Percentiles rank a stretch among this genome's conserved stretches.
Conservation (phyloP, 2,113 vertebrate species). For the Petroica traversi region DNA sequence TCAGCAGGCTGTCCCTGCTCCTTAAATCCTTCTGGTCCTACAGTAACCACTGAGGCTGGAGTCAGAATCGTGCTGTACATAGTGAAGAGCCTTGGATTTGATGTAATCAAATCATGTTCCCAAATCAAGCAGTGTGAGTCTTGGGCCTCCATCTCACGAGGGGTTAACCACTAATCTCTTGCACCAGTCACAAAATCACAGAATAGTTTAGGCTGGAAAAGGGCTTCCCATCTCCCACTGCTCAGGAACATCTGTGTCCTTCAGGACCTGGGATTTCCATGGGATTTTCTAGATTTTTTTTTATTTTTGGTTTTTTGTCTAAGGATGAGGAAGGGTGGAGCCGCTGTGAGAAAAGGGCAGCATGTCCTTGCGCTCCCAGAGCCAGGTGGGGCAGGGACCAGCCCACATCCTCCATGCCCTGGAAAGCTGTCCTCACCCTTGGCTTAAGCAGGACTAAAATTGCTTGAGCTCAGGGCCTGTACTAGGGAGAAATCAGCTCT, state of each 20-base stretch:
- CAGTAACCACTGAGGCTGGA: neutral
- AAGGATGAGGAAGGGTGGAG: neutral
- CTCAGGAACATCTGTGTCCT: neutral
- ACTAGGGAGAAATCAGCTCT: neutral
- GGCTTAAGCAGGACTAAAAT: neutral
- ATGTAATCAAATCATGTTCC: neutral
- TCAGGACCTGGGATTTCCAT: neutral
- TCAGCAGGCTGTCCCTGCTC: neutral
- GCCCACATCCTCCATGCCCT: neutral
- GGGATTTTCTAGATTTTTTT: neutral
- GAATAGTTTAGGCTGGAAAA: neutral
- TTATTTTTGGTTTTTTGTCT: neutral
- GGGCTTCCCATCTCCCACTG: neutral
- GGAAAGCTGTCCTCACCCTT: neutral
- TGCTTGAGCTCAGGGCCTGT: neutral
- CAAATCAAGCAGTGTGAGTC: fast-evolving
- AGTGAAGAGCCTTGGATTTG: neutral
- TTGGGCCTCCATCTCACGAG: fast-evolving
- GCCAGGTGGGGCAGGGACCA: neutral
- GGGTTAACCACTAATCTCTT: neutral
- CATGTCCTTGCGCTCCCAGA: fast-evolving
- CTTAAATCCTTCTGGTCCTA: neutral
- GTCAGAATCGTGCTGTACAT: fast-evolving
- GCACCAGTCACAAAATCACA: neutral
- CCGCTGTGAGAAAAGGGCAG: neutral